Evolutionary conservation across 2,888 invertebrate genomes (phyloP), one percentile per base, ranked within the genome.

Genomic region (Scaptomyza flava): DNA sequence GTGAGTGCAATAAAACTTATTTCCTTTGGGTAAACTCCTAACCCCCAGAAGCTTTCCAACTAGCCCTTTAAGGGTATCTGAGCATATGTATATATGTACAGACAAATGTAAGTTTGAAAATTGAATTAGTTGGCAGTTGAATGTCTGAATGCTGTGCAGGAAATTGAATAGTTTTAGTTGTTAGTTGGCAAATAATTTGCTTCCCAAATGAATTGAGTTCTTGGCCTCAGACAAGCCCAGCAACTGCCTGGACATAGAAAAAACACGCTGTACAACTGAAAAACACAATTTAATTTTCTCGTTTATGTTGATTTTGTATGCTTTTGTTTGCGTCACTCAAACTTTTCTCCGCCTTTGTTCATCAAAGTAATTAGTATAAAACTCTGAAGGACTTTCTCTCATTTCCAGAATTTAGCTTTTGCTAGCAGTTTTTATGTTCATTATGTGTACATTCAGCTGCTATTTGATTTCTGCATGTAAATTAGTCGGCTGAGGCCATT

Each of bases 291-390:
- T 65, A 77, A 83, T 84, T 80, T 81, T 71, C 82, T 72, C 78
- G 62, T 68, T 74, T 70, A 58, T 87, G 84, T 78, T 76, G 74
- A 65, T 72, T 78, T 71, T 71, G 17, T 62, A 65, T 52, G 60
- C 83, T 78, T 80, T 81, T 87, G 78, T 87, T 89, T 89, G 79
- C 79, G 57, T 77, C 72, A 74, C 74, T 74, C 81, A 79, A 81
- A 77, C 41, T 84, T 68, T 67, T 68, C 57, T 11, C 50, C 57
- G 77, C 81, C 81, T 83, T 89, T 87, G 87, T 87, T 75, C 87
- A 70, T 84, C 87, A 87, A 89, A 81, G 84, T 87, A 87, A 87
- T 87, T 87, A 87, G 89, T 71, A 72, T 27, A 68, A 68, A 81
- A 76, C 61, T 87, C 73, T 71, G 58, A 83, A 86, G 80, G 68